A percentile compares a stretch with the other conserved stretches of the same genome.
phyloP scores from a whole-genome alignment of 2,113 vertebrate genomes.

The Paramormyrops kingsleyae region DNA sequence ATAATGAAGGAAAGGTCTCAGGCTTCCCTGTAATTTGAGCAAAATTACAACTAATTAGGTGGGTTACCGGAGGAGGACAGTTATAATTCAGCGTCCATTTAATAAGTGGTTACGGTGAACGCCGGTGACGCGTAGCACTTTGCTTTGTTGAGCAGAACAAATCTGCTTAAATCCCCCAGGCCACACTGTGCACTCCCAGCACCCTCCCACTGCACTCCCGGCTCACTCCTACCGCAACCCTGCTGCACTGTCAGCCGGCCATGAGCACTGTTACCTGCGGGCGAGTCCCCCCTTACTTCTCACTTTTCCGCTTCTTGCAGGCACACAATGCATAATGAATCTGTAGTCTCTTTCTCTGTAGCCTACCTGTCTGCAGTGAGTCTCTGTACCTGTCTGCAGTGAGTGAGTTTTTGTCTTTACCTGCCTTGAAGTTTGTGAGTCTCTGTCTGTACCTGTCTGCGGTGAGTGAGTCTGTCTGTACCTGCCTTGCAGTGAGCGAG shows the following conservation, averaged over 20 bases:
- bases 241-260: background rate
- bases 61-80: background rate
- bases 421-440: background rate
- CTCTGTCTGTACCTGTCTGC: background rate
- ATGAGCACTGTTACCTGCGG: background rate
- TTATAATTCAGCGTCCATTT: background rate
- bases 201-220: background rate
- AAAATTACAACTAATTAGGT: conserved; percentile 1
- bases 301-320: background rate
- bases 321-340: background rate
- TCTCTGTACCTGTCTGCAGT: too few species aligned
- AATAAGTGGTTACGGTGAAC: background rate
- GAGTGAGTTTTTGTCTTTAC: too few species aligned
- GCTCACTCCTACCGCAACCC: background rate
- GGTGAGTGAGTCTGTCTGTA: too few species aligned
- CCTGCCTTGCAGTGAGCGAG: too few species aligned
- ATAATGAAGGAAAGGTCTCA: background rate
- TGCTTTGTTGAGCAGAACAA: background rate
- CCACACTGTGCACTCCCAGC: background rate
- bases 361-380: background rate
- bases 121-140: background rate
- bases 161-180: background rate
- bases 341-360: too few species aligned
- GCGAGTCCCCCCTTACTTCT: background rate
- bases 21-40: background rate